Evolutionary conservation across 2,797 vertebrate genomes (phyloP).

Genomic region (Loris lydekkerianus): DNA sequence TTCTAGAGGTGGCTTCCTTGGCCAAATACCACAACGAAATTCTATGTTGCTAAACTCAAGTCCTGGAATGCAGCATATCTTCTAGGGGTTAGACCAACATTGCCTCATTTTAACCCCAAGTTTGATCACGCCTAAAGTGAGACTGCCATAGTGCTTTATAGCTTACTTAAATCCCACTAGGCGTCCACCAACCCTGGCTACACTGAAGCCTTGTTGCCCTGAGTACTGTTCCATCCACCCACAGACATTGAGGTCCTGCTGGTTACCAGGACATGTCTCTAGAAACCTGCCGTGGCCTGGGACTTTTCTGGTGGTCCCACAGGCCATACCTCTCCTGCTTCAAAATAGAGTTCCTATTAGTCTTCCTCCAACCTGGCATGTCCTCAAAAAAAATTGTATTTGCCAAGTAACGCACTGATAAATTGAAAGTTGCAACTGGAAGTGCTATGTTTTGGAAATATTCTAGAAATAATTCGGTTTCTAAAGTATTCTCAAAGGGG

Average conservation of each 20-base stretch:
- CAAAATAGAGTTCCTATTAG: background rate
- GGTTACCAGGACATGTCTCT: background rate
- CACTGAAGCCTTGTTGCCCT: rapidly evolving
- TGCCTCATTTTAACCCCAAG: background rate
- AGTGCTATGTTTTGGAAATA: background rate
- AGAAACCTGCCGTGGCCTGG: background rate
- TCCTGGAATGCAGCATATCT: background rate
- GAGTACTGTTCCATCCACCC: rapidly evolving
- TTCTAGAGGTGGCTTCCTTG: background rate
- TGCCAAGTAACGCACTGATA: background rate
- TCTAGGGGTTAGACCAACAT: too few relatives aligned
- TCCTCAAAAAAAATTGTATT: background rate
- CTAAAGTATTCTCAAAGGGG: background rate
- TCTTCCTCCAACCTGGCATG: background rate
- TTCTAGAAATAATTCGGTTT: background rate
- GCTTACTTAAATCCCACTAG: background rate
- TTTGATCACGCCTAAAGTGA: background rate
- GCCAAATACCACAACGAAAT: background rate
- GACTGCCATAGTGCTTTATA: background rate
- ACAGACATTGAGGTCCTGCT: background rate
- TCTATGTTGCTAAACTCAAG: background rate
- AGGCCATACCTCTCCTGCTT: background rate
- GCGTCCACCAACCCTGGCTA: too few relatives aligned
- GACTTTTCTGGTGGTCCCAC: background rate
- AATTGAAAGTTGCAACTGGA: background rate